Base-by-base conservation (phyloP, 2,113 vertebrate species). In the Myanophis thanlyinensis region DNA sequence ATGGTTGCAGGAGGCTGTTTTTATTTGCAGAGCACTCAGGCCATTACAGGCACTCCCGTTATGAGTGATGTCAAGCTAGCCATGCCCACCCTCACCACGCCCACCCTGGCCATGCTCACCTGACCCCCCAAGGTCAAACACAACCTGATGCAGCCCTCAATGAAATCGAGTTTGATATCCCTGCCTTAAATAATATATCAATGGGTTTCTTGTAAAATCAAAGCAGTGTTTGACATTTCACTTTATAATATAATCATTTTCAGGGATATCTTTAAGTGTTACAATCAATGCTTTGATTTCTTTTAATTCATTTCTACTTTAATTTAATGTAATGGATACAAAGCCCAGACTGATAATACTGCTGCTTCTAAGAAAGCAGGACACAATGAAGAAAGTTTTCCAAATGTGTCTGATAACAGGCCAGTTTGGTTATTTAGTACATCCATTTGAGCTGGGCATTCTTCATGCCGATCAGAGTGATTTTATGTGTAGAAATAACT, bases 361-460 rank as follows among this genome's bases (percentile, higher is more conserved):
- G 88, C 91, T 90, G 91, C 25, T 40, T 90, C 87, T 95, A 56
- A 95, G 89, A 88, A 15, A 94, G 30, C 93, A 88, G 88, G 88
- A 40, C 59, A 93, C 90, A 85, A 62, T 91, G 0, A 23, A 59
- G 35, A 92, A 59, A 15, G 85, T 94, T 94, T 85, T 67, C 86
- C 93, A 94, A 94, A 93, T 88, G 85, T 85, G 47, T 91, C 94
- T 95, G 92, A 94, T 52, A 93, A 40, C 54, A 93, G 92, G 94
- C 94, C 96, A 87, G 89, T 95, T 93, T 89, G 95, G 93, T 95
- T 96, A 89, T 91, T 94, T 91, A 91, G 92, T 87, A 93, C 40
- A 90, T 94, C 84, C 94, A 93, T 95, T 96, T 88, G 80, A 95
- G 85, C 84, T 89, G 27, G 0, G 1, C 27, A 62, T 3, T 0